These are phyloP conservation scores for Agapornis canus DNA, from an alignment of 2,797 vertebrate genomes.

Conservation along the genomic window DNA sequence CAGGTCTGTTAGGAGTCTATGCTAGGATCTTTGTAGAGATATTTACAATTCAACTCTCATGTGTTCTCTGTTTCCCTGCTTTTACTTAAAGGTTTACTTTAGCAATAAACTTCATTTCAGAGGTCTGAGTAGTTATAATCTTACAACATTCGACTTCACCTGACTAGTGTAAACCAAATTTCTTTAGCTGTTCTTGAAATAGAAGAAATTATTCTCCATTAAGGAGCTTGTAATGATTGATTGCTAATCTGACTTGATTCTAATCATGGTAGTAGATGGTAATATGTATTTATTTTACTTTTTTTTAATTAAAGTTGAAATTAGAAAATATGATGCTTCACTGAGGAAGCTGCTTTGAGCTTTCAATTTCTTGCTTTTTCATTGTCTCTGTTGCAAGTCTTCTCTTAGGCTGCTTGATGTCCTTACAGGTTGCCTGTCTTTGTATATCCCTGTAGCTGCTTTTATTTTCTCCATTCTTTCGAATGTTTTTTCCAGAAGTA, in stretches of 20 bases:
- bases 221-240: neutral
- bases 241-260: neutral
- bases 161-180: neutral
- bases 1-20: neutral
- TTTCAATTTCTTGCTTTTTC: neutral
- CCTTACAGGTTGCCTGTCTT: accelerated
- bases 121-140: accelerated
- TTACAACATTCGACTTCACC: neutral
- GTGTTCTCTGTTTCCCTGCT: neutral
- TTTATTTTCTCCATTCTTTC: neutral
- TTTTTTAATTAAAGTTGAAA: neutral
- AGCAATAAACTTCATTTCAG: neutral
- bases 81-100: neutral
- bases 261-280: neutral
- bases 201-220: neutral
- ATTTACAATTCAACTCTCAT: neutral
- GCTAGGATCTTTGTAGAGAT: neutral
- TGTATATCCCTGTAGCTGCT: neutral
- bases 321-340: neutral
- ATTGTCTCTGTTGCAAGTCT: neutral
- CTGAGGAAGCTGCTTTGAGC: neutral
- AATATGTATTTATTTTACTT: neutral
- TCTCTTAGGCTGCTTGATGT: neutral
- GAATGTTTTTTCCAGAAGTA: neutral
- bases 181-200: neutral